Percentiles rank a stretch among this genome's conserved stretches.
Evolutionary conservation across 2,888 invertebrate genomes (phyloP).

Genomic region (Lasioglossum malachurum): DNA sequence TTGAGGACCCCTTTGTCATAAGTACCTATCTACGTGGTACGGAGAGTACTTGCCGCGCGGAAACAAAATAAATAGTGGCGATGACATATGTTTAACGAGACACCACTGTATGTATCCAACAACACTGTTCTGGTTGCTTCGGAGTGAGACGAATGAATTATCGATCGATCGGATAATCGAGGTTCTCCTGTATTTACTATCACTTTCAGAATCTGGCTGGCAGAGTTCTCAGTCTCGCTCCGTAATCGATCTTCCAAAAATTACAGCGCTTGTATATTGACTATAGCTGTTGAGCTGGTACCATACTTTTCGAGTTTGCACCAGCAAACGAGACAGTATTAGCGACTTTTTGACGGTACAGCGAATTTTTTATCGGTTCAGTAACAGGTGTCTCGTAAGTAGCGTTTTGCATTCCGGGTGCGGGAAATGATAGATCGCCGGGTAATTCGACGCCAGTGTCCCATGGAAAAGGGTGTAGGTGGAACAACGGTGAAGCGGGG

Average conservation of each 20-base stretch:
- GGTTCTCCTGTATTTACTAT: too few relatives aligned
- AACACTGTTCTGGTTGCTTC: too few relatives aligned
- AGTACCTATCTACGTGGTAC: too few relatives aligned
- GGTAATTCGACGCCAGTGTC: slow-evolving; percentile 58
- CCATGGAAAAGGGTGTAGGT: slow-evolving; percentile 30
- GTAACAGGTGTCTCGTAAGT: slow-evolving; percentile 68
- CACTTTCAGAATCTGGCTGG: background rate
- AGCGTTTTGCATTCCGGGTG: slow-evolving; percentile 57
- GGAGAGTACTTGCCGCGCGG: too few relatives aligned
- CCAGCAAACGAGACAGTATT: background rate
- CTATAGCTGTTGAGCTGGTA: background rate
- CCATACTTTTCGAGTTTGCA: background rate
- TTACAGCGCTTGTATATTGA: background rate
- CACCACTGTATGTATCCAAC: too few relatives aligned
- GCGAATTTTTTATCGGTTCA: slow-evolving; percentile 38
- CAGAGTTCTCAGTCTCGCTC: background rate
- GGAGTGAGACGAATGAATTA: too few relatives aligned
- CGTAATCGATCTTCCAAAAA: background rate
- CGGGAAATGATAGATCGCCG: slow-evolving; percentile 59
- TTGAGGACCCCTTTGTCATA: too few relatives aligned
- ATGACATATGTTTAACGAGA: too few relatives aligned
- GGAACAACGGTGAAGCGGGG: background rate
- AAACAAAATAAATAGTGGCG: too few relatives aligned
- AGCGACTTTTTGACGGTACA: slow-evolving; percentile 6
- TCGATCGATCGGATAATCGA: too few relatives aligned